phyloP scores from a whole-genome alignment of 2,797 vertebrate species.

The Natrix natrix region DNA sequence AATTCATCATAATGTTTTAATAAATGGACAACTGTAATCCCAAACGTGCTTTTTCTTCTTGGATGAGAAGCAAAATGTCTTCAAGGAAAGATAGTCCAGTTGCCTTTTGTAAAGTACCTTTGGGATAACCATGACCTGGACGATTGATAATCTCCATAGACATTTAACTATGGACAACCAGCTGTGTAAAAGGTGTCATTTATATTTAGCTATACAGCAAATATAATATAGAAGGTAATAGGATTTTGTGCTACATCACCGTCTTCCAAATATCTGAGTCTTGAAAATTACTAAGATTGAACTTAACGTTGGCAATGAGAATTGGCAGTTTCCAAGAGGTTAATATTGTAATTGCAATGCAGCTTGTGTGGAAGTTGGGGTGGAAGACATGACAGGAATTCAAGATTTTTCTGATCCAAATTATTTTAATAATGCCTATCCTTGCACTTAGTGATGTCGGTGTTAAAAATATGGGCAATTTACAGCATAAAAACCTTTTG shows the following conservation, averaged over 20 bases:
- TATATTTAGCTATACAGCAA: no score
- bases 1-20: slow-evolving; percentile 82
- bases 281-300: neutral
- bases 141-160: neutral
- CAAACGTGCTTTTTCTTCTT: neutral
- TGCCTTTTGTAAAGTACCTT: neutral
- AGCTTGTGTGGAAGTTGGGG: neutral
- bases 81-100: neutral
- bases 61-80: neutral
- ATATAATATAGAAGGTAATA: neutral
- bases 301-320: neutral
- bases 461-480: neutral
- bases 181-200: slow-evolving; percentile 65
- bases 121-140: neutral
- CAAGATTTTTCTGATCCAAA: neutral
- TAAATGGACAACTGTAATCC: slow-evolving; percentile 82
- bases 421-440: neutral
- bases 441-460: neutral
- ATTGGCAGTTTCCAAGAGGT: neutral
- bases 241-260: neutral
- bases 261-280: neutral
- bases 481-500: neutral
- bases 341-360: neutral
- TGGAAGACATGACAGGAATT: neutral
- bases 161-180: slow-evolving; percentile 76